phyloP scores from a whole-genome alignment of 2,113 vertebrate genomes.

The Oryzias woworae region DNA sequence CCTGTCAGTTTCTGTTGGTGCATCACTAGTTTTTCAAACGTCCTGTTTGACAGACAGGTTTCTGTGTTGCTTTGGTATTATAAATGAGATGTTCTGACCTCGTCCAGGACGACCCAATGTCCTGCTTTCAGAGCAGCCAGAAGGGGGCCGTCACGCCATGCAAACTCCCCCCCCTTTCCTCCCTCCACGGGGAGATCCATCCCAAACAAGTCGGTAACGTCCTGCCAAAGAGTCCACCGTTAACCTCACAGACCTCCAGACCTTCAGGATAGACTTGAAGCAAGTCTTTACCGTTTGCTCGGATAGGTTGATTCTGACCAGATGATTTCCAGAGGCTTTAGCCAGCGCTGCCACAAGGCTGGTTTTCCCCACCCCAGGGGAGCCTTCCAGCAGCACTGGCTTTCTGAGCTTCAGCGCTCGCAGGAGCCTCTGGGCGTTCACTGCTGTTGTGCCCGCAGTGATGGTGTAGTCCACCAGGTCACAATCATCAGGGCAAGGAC shows the following conservation, averaged over 20 bases:
- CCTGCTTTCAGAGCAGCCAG: slow-evolving; percentile 92
- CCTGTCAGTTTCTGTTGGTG: background rate
- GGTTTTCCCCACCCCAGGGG: slow-evolving; percentile 96
- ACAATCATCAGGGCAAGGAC: slow-evolving; percentile 75
- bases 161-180: slow-evolving; percentile 95
- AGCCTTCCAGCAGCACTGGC: slow-evolving; percentile 93
- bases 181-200: slow-evolving; percentile 97
- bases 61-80: background rate
- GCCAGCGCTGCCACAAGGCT: slow-evolving; percentile 93
- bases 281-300: slow-evolving; percentile 86
- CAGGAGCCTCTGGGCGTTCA: slow-evolving; percentile 91
- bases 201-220: slow-evolving; percentile 95
- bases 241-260: background rate
- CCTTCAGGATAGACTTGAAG: background rate
- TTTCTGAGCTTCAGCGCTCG: slow-evolving; percentile 90
- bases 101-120: slow-evolving; percentile 95
- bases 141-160: slow-evolving; percentile 93
- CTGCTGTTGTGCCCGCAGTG: slow-evolving; percentile 88
- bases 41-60: background rate
- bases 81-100: slow-evolving; percentile 74
- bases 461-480: slow-evolving; percentile 84
- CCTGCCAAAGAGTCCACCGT: slow-evolving; percentile 71
- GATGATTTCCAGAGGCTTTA: slow-evolving; percentile 90
- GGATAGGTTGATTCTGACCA: slow-evolving; percentile 95
- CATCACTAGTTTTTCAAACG: background rate